phyloP scores from a whole-genome alignment of 2,113 vertebrate species.

The Lepus timidus region DNA sequence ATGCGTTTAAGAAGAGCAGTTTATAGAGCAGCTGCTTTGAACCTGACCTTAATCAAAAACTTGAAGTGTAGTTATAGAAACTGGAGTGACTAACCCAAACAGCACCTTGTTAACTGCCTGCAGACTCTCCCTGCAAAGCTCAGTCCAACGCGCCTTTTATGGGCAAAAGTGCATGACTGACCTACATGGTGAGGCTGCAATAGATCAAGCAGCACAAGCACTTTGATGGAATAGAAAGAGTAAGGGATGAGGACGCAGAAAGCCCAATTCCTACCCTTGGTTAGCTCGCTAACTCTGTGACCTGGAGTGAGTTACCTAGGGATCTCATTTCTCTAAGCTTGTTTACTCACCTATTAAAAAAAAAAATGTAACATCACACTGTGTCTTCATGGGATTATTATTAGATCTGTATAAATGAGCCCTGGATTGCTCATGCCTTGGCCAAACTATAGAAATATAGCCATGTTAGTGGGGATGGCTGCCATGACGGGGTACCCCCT shows the following conservation, averaged over 20 bases:
- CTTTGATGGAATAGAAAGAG: background rate
- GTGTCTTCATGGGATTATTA: background rate
- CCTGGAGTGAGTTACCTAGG: background rate
- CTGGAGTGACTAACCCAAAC: slow-evolving; percentile 68
- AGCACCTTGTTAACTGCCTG: slow-evolving; percentile 68
- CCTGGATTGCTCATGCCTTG: background rate
- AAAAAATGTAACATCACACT: background rate
- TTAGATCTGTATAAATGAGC: background rate
- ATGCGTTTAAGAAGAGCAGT: slow-evolving; percentile 51
- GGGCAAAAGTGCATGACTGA: slow-evolving; percentile 46
- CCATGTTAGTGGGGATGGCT: background rate
- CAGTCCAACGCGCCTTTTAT: slow-evolving; percentile 75
- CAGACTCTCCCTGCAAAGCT: slow-evolving; percentile 42
- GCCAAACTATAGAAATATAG: background rate
- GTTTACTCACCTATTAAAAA: background rate
- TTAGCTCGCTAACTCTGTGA: background rate
- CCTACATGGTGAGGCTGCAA: background rate
- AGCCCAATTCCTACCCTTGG: background rate
- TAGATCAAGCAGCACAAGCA: background rate
- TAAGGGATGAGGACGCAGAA: background rate
- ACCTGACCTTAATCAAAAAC: slow-evolving; percentile 69
- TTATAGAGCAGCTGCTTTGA: slow-evolving; percentile 72
- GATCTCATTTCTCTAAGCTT: background rate
- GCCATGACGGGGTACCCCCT: background rate
- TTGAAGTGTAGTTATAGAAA: slow-evolving; percentile 72